phyloP scores from a whole-genome alignment of 2,888 invertebrate genomes.

The Gryllus longicercus region DNA sequence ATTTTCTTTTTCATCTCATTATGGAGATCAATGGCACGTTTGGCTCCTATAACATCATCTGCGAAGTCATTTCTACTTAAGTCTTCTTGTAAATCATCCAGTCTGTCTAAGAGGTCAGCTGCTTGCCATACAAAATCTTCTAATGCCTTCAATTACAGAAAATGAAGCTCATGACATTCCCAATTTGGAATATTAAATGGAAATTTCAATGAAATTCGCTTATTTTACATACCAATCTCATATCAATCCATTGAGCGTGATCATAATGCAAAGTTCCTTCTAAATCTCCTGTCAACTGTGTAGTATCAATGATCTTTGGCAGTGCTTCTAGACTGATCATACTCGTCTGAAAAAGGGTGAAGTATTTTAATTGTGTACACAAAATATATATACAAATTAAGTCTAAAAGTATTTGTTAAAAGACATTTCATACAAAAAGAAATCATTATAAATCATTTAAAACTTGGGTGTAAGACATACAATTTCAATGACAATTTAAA shows the following conservation, averaged over 20 bases:
- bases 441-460: background rate
- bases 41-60: conserved; percentile 88
- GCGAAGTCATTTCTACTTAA: conserved; percentile 90
- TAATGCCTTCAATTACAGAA: conserved; percentile 58
- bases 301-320: conserved; percentile 85
- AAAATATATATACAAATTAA: conserved; percentile 9
- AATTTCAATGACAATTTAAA: background rate
- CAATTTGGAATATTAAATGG: no score
- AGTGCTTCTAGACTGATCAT: conserved; percentile 95
- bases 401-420: no score
- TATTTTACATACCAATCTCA: conserved; percentile 60
- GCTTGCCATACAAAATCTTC: conserved; percentile 97
- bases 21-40: conserved; percentile 88
- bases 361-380: background rate
- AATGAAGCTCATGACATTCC: background rate
- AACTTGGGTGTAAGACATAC: background rate
- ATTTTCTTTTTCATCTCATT: conserved; percentile 92
- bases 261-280: conserved; percentile 93
- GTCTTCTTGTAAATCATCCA: conserved; percentile 91
- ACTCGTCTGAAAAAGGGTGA: conserved; percentile 67
- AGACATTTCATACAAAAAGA: background rate
- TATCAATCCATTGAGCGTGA: conserved; percentile 96
- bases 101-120: conserved; percentile 83
- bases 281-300: conserved; percentile 89
- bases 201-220: no score